Evolutionary conservation across 2,113 vertebrate species (phyloP), one percentile per base, ranked within the genome.

Genomic region (Psephotus haematonotus): DNA sequence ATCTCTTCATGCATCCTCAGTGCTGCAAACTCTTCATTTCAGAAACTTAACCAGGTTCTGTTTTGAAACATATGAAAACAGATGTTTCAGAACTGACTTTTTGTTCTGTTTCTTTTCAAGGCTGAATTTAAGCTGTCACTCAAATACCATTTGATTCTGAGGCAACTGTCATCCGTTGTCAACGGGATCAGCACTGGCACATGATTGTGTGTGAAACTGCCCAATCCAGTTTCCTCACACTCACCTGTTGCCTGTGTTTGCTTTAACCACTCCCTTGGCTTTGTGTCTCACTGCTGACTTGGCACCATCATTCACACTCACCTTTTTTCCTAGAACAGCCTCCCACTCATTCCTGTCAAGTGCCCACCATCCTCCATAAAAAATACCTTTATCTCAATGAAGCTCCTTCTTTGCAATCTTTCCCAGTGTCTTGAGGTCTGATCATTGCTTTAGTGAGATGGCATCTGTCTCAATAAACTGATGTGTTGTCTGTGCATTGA

Each of bases 201-300:
- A 74, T 7, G 17, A 13, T 47, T 68, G 33, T 35, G 33, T 24
- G 33, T 24, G 57, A 59, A 59, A 59, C 71, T 13, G 16, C 49
- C 63, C 47, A 72, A 81, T 83, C 79, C 91, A 57, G 60, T 84
- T 88, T 94, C 57, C 35, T 85, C 50, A 59, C 53, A 59, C 39
- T 82, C 78, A 82, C 64, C 82, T 95, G 77, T 68, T 94, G 64
- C 64, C 41, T 0, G 1, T 60, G 52, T 80, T 91, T 91, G 60
- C 49, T 92, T 72, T 82, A 94, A 74, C 79, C 53, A 2, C 93
- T 93, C 84, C 78, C 82, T 95, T 93, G 92, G 80, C 75, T 93
- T 88, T 77, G 74, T 71, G 49, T 93, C 83, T 78, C 43, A 22
- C n/a, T 92, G 77, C 59, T 82, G 79, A 59, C 69, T 94, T 93